Conservation (phyloP, 2,888 invertebrate genomes). For the Pycnomerus fuliginosus region DNA sequence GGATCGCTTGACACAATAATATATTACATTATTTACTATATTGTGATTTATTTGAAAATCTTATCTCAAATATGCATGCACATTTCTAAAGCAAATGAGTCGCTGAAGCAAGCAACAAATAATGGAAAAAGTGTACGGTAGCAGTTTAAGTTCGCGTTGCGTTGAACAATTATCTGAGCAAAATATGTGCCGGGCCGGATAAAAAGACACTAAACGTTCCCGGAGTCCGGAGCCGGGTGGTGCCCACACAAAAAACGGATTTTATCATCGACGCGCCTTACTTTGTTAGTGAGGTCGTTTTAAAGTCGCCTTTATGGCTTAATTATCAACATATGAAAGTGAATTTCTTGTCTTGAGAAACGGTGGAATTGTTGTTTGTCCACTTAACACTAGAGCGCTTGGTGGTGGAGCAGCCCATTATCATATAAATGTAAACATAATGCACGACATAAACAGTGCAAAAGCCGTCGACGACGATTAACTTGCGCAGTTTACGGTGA, state of each 20-base stretch:
- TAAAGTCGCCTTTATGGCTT: conserved; percentile 32
- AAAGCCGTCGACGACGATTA: conserved; percentile 31
- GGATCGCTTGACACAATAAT: too few relatives aligned
- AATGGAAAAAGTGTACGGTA: too few relatives aligned
- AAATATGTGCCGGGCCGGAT: too few relatives aligned
- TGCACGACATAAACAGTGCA: conserved; percentile 34
- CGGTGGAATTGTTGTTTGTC: conserved; percentile 33
- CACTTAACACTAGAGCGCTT: conserved; percentile 38
- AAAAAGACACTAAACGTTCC: too few relatives aligned
- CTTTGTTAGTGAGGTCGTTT: conserved; percentile 20
- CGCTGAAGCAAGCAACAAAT: too few relatives aligned
- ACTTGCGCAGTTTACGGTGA: conserved; percentile 31
- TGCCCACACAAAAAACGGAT: conserved; percentile 16
- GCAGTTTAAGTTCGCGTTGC: too few relatives aligned
- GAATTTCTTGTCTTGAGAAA: conserved; percentile 31
- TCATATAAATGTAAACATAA: conserved; percentile 42
- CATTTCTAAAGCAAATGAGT: too few relatives aligned
- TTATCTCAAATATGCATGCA: too few relatives aligned
- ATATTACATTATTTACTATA: too few relatives aligned
- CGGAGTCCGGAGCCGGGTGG: conserved; percentile 7
- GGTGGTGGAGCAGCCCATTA: conserved; percentile 33
- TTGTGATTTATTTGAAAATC: too few relatives aligned
- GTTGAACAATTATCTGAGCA: too few relatives aligned
- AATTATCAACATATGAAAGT: conserved; percentile 36
- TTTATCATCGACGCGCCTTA: conserved; percentile 18